Evolutionary conservation across 2,797 vertebrate genomes (phyloP), one percentile per base, ranked within the genome.

Genomic region (Euthynnus affinis): DNA sequence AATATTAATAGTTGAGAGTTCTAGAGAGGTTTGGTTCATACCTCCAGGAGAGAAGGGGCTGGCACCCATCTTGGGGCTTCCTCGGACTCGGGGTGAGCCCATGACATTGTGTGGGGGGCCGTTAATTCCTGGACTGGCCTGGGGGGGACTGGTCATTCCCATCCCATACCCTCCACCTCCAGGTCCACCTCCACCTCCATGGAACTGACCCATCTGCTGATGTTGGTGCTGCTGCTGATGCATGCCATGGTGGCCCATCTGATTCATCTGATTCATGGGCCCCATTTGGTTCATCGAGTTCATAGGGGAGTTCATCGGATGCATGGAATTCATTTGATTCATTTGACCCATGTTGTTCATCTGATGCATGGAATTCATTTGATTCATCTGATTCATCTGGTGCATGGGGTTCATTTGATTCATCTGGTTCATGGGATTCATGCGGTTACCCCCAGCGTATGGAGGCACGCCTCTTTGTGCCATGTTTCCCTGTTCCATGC

Each of bases 41-140:
- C 97, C 97, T 96, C 97, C 96, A n/a, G 98, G 97, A 81, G 98
- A 99, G 90, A 98, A 99, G 71, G 97, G 97, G 81, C 97, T 97
- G 15, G 96, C 95, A 62, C 91, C 96, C 92, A 97, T 97, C 94
- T 98, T 99, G 48, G 98, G 98, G 89, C 98, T 99, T 64, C 96
- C 96, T 73, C 97, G 92, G 90, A 97, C 96, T 83, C 97, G 95
- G 63, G 98, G 97, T n/a, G 98, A 99, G 52, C 97, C 94, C 93
- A 99, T 96, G 74, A 99, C 92, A 57, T 94, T 98, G 89, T 97
- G 97, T 32, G 97, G 96, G 69, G 79, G 94, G 49, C 94, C 94
- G 56, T 94, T 96, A 64, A 99, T 96, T 44, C 97, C 96, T 13
- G 97, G 96, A 89, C 96, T 97, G 51, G 96, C 95, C 34, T 97